phyloP scores from a whole-genome alignment of 2,888 invertebrate genomes.

The Habrosyne pyritoides region DNA sequence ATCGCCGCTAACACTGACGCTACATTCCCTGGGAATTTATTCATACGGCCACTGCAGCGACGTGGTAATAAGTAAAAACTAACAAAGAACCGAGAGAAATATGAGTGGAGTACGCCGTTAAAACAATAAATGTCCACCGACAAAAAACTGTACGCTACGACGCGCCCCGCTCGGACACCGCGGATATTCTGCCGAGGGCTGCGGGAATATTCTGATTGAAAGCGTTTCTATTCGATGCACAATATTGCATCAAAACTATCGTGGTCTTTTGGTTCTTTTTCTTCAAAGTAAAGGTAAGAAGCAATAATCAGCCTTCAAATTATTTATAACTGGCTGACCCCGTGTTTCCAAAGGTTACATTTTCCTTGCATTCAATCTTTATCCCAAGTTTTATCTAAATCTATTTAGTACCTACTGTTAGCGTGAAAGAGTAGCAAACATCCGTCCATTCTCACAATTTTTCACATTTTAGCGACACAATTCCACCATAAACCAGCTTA shows the following conservation, averaged over 20 bases:
- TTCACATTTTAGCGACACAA: no score
- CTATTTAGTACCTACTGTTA: no score
- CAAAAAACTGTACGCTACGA: conserved; percentile 39
- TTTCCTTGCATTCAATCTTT: no score
- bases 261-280: no score
- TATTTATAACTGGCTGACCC: no score
- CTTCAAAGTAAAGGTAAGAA: no score
- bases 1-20: conserved; percentile 47
- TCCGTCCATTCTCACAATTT: no score
- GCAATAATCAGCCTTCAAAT: no score
- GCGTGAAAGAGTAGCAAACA: no score
- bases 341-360: no score
- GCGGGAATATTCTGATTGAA: background rate
- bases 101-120: conserved; percentile 63
- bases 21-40: conserved; percentile 54
- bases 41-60: conserved; percentile 59
- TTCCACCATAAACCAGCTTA: no score
- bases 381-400: no score
- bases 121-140: conserved; percentile 64
- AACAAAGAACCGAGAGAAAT: conserved; percentile 60
- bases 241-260: background rate
- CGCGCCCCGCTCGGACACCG: conserved; percentile 12
- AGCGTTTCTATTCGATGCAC: background rate
- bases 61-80: conserved; percentile 68
- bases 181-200: conserved; percentile 4